Base-by-base conservation (phyloP, 2,888 invertebrate species). In the Pachliopta kotzebuea region DNA sequence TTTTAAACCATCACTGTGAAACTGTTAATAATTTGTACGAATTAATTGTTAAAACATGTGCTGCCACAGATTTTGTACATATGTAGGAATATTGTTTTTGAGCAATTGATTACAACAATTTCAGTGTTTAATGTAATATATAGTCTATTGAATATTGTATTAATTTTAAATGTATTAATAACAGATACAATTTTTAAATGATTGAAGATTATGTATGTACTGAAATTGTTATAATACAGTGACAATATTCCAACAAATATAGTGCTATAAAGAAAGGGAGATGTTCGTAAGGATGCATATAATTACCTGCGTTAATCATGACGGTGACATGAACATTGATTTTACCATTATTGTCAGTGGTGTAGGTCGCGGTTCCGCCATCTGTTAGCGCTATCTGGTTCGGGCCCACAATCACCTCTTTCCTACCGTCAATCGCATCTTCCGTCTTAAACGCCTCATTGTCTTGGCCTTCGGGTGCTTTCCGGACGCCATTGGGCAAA, bases 241-340 rank as follows among this genome's bases (percentile, higher is more conserved):
- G 14, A 61, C 65, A 65, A 60, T 60, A 65, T 45, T 60, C 56
- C 57, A 59, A 55, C 53, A 56, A 37, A 49, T 60, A 60, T 21
- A 60, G 67, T 66, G 62, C 58, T 60, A 55, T 56, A 62, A 17
- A 76, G 72, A 72, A 65, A 62, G 26, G 62, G 58, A 59, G 45
- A 76, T 80, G 78, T 85, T 84, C 85, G 81, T 86, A 89, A 86
- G 90, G 90, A 92, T 90, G 91, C 90, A 90, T 88, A 90, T 90
- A 90, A 87, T 91, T 89, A 84, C 94, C 94, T 76, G 95, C 94
- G 83, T 95, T 95, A 81, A 96, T 97, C 91, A 96, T 95, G 88
- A 96, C 96, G 84, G 96, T 96, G 84, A 96, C 96, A 93, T 95
- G 96, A 85, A 96, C 96, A 93, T 96, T 96, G 92, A 96, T 96